phyloP scores from a whole-genome alignment of 2,888 invertebrate species.

The Bombylius discolor region DNA sequence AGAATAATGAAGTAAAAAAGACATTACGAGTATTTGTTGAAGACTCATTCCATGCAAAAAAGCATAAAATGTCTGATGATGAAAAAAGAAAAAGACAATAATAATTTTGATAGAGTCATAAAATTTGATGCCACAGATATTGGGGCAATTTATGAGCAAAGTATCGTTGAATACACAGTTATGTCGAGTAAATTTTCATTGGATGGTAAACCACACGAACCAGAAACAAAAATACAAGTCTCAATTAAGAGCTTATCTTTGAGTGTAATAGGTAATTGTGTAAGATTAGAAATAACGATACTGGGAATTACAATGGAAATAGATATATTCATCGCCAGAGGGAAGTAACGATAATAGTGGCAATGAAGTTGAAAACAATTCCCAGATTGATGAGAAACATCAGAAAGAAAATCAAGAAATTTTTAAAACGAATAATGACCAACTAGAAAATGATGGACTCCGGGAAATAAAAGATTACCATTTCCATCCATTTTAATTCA shows the following conservation, averaged over 20 bases:
- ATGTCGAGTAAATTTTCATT: constrained; percentile 32
- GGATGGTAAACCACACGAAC: constrained; percentile 37
- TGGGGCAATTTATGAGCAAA: constrained; percentile 32
- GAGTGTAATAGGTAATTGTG: constrained; percentile 61
- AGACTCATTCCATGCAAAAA: no score
- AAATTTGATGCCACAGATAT: constrained; percentile 19
- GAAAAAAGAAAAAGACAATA: no score
- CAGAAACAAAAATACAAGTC: constrained; percentile 68
- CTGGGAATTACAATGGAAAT: constrained; percentile 53
- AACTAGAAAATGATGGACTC: constrained; percentile 16
- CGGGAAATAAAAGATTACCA: constrained; percentile 52
- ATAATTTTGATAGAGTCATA: neutral
- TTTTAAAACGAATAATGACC: neutral
- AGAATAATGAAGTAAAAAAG: no score
- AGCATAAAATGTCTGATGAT: no score
- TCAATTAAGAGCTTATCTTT: constrained; percentile 83
- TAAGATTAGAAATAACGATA: constrained; percentile 59
- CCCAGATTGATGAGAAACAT: neutral
- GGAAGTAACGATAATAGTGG: constrained; percentile 7
- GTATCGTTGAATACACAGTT: constrained; percentile 30
- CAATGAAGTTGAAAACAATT: neutral
- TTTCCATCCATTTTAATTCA: constrained; percentile 36
- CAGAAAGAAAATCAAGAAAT: neutral
- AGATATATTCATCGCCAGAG: constrained; percentile 24
- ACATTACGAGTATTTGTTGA: no score